These are phyloP conservation scores for Fregata magnificens DNA, from an alignment of 2,113 vertebrate species.

Conservation along the genomic window DNA sequence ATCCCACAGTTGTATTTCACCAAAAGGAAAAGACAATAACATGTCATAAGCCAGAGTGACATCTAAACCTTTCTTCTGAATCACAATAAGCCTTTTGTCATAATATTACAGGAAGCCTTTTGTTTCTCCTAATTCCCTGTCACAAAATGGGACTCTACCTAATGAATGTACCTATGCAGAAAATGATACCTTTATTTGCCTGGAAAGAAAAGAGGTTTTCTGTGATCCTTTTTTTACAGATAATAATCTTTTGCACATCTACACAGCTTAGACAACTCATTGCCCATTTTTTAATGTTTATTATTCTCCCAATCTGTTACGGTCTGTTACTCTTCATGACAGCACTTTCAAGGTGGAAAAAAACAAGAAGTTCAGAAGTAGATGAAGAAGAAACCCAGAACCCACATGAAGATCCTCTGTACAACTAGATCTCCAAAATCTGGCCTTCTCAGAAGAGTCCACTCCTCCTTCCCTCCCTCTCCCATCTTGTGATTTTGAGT, in stretches of 20 bases:
- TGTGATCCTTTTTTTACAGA: neutral
- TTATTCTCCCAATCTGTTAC: neutral
- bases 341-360: neutral
- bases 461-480: neutral
- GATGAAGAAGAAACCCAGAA: neutral
- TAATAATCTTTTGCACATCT: neutral
- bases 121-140: neutral
- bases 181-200: neutral
- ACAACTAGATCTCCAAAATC: neutral
- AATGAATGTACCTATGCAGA: neutral
- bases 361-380: rapidly evolving
- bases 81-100: neutral
- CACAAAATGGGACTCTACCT: neutral
- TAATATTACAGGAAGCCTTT: neutral
- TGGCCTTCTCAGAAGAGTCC: neutral
- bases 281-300: neutral
- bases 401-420: neutral
- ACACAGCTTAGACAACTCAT: neutral
- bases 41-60: neutral
- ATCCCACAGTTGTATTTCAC: neutral
- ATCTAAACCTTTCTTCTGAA: neutral
- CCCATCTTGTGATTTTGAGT: neutral
- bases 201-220: neutral
- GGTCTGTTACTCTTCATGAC: neutral
- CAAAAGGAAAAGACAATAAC: neutral